Conservation (phyloP, 2,888 invertebrate species). For the Thymelicus acteon region DNA sequence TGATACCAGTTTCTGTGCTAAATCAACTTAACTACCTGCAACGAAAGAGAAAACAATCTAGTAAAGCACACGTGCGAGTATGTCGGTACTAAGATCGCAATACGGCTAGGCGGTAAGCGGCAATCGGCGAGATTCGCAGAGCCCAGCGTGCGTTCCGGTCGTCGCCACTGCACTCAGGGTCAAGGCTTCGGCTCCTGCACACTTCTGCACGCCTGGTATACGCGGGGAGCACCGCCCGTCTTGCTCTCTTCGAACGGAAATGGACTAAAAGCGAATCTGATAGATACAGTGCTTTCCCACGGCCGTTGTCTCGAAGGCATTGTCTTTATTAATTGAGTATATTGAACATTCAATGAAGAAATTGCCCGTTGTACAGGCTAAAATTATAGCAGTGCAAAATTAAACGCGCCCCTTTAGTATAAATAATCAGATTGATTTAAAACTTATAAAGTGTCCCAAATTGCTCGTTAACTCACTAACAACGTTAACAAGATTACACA, state of each 20-base stretch:
- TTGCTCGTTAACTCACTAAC: conserved; percentile 66
- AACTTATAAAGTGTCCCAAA: conserved; percentile 62
- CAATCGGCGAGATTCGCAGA: conserved; percentile 76
- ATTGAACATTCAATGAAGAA: conserved; percentile 57
- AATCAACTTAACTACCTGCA: conserved; percentile 39
- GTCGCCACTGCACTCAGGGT: conserved; percentile 83
- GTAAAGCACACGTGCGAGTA: conserved; percentile 72
- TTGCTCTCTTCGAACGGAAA: conserved; percentile 67
- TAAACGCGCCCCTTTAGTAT: not conserved
- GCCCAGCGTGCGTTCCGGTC: conserved; percentile 82
- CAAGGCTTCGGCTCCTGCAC: conserved; percentile 80
- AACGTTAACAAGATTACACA: conserved; percentile 82
- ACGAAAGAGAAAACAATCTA: conserved; percentile 72
- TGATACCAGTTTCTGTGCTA: conserved; percentile 27
- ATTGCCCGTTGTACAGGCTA: conserved; percentile 38
- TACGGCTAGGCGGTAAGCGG: conserved; percentile 61
- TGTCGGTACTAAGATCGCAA: conserved; percentile 71
- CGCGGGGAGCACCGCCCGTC: conserved; percentile 53
- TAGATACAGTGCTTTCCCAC: conserved; percentile 53
- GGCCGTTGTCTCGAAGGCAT: conserved; percentile 51
- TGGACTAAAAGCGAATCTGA: conserved; percentile 75
- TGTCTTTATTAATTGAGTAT: conserved; percentile 38
- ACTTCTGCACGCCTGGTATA: conserved; percentile 75
- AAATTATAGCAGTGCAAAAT: not conserved
- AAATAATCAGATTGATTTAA: conserved; percentile 38